Percentiles rank a stretch among this genome's conserved stretches.
Evolutionary conservation across 2,113 vertebrate genomes (phyloP).

Genomic region (Motacilla alba): DNA sequence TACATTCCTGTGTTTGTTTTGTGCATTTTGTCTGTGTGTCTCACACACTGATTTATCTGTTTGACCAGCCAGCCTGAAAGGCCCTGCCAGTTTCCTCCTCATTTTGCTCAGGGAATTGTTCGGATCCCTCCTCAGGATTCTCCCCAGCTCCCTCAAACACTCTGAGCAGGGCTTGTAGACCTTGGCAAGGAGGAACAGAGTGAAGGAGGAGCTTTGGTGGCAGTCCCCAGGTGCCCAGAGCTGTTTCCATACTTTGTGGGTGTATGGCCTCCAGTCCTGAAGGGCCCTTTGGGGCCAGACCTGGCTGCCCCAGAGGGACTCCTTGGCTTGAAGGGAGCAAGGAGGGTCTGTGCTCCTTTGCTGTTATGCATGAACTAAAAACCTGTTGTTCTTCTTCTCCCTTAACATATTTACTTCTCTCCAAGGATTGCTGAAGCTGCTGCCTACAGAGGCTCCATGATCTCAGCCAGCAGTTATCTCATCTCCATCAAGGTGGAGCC

Average conservation of each 20-base stretch:
- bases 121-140: neutral
- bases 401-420: neutral
- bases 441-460: conserved; percentile 72
- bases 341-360: neutral
- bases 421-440: conserved; percentile 83
- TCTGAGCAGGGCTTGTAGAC: neutral
- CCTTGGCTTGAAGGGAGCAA: neutral
- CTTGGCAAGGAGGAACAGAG: neutral
- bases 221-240: neutral
- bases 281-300: neutral
- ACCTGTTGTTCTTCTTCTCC: neutral
- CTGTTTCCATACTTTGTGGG: neutral
- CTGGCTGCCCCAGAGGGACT: neutral
- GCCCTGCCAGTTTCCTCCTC: neutral
- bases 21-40: neutral
- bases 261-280: neutral
- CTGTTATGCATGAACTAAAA: neutral
- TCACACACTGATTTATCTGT: neutral
- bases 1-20: accelerated
- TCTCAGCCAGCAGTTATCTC: conserved; percentile 84
- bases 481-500: conserved; percentile 92
- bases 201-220: neutral
- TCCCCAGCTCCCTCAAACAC: neutral
- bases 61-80: neutral
- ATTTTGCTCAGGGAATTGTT: neutral